A percentile compares a stretch with the other conserved stretches of the same genome.
Evolutionary conservation across 2,888 invertebrate genomes (phyloP).

Genomic region (Apodemia mormo): DNA sequence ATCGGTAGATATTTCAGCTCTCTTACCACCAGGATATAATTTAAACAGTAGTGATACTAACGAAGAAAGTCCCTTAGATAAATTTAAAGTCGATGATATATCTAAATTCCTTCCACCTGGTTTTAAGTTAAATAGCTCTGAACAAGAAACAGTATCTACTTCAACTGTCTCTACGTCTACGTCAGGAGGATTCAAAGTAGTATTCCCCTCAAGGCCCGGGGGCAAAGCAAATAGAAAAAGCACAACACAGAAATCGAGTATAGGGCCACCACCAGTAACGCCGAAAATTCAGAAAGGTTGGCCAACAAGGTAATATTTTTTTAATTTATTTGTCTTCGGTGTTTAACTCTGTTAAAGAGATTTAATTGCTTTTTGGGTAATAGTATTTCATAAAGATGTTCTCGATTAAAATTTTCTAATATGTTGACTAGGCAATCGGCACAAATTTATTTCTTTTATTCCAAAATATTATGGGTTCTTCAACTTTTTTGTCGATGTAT

Average conservation of each 20-base stretch:
- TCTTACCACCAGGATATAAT: constrained; percentile 84
- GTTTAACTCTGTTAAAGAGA: no score
- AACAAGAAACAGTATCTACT: constrained; percentile 45
- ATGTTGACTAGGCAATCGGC: no score
- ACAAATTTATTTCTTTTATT: no score
- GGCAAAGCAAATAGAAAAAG: constrained; percentile 81
- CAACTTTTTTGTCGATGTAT: no score
- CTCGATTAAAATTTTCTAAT: no score
- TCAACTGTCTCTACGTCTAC: constrained; percentile 49
- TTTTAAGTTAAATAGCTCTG: constrained; percentile 69
- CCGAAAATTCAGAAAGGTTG: constrained; percentile 92
- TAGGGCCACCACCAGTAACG: constrained; percentile 68
- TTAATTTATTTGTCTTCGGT: no score
- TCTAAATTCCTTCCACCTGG: constrained; percentile 84
- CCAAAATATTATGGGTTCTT: no score
- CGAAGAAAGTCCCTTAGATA: constrained; percentile 45
- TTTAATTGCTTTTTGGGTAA: no score
- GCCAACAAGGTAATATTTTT: constrained; percentile 85
- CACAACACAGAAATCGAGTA: constrained; percentile 80
- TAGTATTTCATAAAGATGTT: no score
- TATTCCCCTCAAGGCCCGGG: constrained; percentile 90
- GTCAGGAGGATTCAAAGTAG: constrained; percentile 83
- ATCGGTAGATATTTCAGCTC: constrained; percentile 79
- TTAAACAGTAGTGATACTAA: constrained; percentile 53
- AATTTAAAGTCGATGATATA: constrained; percentile 73